Conservation (phyloP, 2,113 vertebrate genomes). For the Butorides virescens region DNA sequence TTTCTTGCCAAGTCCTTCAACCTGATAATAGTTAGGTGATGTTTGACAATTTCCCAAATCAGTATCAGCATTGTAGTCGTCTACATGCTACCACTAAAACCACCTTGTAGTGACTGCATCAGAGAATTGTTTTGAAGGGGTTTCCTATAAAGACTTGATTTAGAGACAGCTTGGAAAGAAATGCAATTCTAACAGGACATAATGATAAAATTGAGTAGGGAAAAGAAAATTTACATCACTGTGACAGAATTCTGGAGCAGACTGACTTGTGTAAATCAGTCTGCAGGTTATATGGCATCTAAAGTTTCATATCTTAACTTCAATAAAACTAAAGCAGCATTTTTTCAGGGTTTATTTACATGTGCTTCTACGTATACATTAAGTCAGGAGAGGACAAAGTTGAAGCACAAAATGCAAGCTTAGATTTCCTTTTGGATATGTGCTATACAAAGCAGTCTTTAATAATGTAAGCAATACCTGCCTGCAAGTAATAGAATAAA, state of each 20-base stretch:
- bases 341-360: not conserved
- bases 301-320: not conserved
- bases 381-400: not conserved
- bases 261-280: not conserved
- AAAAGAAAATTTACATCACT: not conserved
- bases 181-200: not conserved
- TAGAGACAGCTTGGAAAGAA: not conserved
- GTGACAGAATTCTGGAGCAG: not conserved
- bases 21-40: not conserved
- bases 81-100: not conserved
- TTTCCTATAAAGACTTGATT: not conserved
- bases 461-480: not conserved
- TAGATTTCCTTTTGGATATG: not conserved
- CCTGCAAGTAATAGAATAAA: not conserved
- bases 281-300: not conserved
- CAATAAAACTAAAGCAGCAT: not conserved
- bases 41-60: not conserved
- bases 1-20: not conserved
- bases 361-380: not conserved
- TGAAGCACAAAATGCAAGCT: not conserved
- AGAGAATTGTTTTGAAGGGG: not conserved
- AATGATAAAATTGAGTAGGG: not conserved
- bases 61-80: not conserved
- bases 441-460: not conserved
- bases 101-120: not conserved